These are phyloP conservation scores for Chrysochloris asiatica DNA, from an alignment of 2,113 vertebrate species.

Conservation along the genomic window DNA sequence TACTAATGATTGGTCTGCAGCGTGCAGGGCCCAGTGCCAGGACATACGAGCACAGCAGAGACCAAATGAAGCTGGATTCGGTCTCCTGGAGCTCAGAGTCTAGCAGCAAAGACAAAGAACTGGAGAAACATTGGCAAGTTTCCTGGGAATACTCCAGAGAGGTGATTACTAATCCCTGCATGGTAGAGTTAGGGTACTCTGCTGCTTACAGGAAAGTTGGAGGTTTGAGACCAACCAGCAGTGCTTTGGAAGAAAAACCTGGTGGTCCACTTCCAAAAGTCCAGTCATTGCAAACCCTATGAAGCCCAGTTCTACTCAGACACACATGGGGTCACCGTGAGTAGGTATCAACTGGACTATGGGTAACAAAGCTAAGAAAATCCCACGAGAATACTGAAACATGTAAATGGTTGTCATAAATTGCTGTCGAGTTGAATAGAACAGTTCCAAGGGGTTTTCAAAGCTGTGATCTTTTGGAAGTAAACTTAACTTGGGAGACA, in stretches of 20 bases:
- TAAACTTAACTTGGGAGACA: background rate
- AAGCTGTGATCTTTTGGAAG: background rate
- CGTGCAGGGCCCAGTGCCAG: accelerated
- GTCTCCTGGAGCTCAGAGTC: background rate
- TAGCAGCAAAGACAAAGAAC: background rate
- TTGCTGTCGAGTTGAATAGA: background rate
- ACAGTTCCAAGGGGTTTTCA: background rate
- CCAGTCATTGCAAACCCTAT: background rate
- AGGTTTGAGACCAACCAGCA: background rate
- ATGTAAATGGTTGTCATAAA: background rate
- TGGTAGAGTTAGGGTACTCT: background rate
- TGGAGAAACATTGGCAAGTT: background rate
- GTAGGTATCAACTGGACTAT: background rate
- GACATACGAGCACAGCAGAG: accelerated
- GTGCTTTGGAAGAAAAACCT: background rate
- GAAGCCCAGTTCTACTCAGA: background rate
- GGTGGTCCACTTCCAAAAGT: background rate
- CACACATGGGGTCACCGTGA: background rate
- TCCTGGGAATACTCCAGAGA: background rate
- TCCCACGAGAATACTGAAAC: background rate
- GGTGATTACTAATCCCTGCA: background rate
- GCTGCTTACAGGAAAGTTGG: background rate
- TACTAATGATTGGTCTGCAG: background rate
- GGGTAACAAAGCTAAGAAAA: background rate
- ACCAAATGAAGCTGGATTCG: background rate